These are phyloP conservation scores for Poecile montanus DNA, from an alignment of 2,797 vertebrate genomes.

Conservation along the genomic window DNA sequence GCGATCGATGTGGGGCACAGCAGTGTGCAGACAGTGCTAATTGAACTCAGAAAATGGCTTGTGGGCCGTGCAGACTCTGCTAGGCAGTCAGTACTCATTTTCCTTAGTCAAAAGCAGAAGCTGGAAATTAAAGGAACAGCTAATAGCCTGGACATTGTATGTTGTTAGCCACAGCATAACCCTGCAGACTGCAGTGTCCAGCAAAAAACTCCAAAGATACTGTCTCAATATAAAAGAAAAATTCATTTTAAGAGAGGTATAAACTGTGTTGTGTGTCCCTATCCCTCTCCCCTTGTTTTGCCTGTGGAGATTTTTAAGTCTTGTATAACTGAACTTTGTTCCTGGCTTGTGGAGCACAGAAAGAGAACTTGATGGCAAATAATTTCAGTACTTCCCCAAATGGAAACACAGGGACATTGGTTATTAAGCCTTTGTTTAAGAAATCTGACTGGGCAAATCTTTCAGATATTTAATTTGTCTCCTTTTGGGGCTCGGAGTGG, in stretches of 20 bases:
- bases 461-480: not conserved
- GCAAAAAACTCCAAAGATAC: not conserved
- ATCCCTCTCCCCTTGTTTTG: not conserved
- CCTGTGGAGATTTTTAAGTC: not conserved
- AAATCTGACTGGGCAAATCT: not conserved
- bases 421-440: not conserved
- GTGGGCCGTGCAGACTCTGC: not conserved
- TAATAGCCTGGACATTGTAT: not conserved
- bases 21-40: conserved; percentile 72
- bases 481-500: not conserved
- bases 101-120: not conserved
- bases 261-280: not conserved
- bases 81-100: not conserved
- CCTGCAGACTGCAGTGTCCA: not conserved
- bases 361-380: not conserved
- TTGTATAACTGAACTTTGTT: not conserved
- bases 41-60: conserved; percentile 60
- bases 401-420: not conserved
- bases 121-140: conserved; percentile 24
- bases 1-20: conserved; percentile 55
- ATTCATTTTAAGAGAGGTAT: not conserved
- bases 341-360: not conserved
- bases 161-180: not conserved
- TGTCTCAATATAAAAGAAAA: not conserved
- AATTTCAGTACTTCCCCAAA: not conserved